These are phyloP conservation scores for Athene cunicularia DNA, from an alignment of 2,113 vertebrate genomes.

Conservation along the genomic window DNA sequence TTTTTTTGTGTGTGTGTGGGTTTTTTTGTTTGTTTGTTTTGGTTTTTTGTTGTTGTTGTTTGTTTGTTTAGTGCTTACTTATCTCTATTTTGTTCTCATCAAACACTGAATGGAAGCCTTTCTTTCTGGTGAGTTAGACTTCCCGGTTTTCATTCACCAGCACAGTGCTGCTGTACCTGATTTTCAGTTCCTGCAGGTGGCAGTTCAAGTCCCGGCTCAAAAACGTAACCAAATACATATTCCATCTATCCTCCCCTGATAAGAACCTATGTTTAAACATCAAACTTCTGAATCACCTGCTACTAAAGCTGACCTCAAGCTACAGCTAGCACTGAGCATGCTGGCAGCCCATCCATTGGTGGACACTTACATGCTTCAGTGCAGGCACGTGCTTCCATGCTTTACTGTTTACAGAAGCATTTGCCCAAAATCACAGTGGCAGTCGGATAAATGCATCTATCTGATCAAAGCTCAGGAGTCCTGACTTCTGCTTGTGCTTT, in stretches of 20 bases:
- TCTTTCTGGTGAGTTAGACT: not conserved
- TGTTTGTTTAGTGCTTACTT: not conserved
- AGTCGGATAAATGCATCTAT: not conserved
- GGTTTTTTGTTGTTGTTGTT: too few species aligned
- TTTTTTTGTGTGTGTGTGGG: too few species aligned
- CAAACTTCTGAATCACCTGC: not conserved
- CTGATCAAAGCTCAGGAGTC: not conserved
- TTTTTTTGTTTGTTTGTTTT: too few species aligned
- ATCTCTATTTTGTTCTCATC: not conserved
- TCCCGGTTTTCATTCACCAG: not conserved
- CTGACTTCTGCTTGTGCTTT: not conserved
- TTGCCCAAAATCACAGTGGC: not conserved
- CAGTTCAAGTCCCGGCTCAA: not conserved
- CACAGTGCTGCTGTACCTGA: not conserved
- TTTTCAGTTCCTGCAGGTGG: not conserved
- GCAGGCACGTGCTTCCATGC: accelerated
- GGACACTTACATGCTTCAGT: not conserved
- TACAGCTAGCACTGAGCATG: not conserved
- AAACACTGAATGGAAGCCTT: not conserved
- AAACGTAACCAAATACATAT: not conserved
- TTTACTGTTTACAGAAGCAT: not conserved
- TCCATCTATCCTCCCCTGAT: not conserved
- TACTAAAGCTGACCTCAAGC: not conserved
- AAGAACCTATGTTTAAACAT: not conserved
- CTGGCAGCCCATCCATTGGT: not conserved